phyloP scores from a whole-genome alignment of 2,888 invertebrate genomes.

The Rhamnusium bicolor region DNA sequence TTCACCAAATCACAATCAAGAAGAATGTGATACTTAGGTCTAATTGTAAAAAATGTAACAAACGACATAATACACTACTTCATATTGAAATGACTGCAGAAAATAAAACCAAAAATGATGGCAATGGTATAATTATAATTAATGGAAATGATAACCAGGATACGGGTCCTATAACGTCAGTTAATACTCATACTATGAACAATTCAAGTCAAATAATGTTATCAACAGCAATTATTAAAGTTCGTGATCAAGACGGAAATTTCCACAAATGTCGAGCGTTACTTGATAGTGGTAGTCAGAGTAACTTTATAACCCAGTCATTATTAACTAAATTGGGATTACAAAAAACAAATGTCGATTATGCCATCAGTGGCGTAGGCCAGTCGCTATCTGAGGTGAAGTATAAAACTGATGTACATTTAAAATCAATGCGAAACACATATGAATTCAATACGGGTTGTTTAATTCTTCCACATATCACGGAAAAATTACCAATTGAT shows the following conservation, averaged over 20 bases:
- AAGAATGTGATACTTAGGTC: no score
- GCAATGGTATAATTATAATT: no score
- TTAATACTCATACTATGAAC: no score
- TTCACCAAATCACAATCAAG: no score
- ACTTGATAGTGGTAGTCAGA: not conserved
- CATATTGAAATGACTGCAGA: not conserved
- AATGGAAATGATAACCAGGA: not conserved
- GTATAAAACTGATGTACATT: not conserved
- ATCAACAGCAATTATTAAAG: not conserved
- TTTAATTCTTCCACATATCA: not conserved
- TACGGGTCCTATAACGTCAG: not conserved
- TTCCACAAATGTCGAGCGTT: not conserved
- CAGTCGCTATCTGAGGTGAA: not conserved
- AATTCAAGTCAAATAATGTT: not conserved
- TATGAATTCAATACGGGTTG: not conserved
- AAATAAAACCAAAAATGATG: not conserved
- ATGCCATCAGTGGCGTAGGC: not conserved
- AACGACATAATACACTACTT: not conserved
- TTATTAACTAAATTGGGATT: not conserved
- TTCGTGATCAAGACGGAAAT: not conserved
- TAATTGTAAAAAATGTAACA: no score
- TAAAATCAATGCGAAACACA: not conserved
- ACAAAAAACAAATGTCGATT: not conserved
- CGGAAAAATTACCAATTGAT: not conserved
- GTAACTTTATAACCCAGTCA: not conserved